Conservation (phyloP, 2,888 invertebrate species). For the Andrena dorsata region DNA sequence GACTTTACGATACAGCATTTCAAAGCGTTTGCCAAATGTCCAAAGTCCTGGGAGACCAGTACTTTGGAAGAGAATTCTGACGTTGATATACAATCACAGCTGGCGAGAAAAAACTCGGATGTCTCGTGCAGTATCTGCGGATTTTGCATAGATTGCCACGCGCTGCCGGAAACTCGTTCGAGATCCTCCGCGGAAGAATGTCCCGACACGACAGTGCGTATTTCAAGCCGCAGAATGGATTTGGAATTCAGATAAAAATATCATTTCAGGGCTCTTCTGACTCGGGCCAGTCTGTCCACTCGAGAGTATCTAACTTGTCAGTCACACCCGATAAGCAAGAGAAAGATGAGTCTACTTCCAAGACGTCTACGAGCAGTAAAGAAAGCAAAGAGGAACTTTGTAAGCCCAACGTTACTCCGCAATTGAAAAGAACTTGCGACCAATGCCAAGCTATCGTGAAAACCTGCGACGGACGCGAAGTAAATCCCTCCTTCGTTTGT, state of each 20-base stretch:
- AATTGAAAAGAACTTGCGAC: slow-evolving; percentile 27
- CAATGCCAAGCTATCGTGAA: slow-evolving; percentile 17
- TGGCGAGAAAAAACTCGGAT: slow-evolving; percentile 14
- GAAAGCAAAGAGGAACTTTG: not conserved
- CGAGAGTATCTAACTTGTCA: not conserved
- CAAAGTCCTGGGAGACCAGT: slow-evolving; percentile 53
- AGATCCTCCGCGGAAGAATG: slow-evolving; percentile 8
- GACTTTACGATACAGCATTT: slow-evolving; percentile 79
- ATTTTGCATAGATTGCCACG: slow-evolving; percentile 22
- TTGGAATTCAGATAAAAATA: not conserved
- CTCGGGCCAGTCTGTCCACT: not conserved
- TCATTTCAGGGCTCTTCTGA: slow-evolving; percentile 13
- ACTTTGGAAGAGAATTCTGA: slow-evolving; percentile 34
- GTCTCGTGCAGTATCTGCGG: slow-evolving; percentile 35
- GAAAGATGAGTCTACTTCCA: not conserved
- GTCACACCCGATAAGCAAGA: not conserved
- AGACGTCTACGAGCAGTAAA: not conserved
- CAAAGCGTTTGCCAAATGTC: slow-evolving; percentile 68
- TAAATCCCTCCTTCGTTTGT: slow-evolving; percentile 21
- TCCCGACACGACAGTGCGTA: not conserved
- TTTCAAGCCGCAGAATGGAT: not conserved
- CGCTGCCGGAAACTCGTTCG: slow-evolving; percentile 1
- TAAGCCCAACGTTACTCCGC: not conserved
- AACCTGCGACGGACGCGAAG: slow-evolving; percentile 13
- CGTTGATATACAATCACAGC: slow-evolving; percentile 29